These are phyloP conservation scores for Acanthiza pusilla DNA, from an alignment of 2,797 vertebrate genomes.

Conservation along the genomic window DNA sequence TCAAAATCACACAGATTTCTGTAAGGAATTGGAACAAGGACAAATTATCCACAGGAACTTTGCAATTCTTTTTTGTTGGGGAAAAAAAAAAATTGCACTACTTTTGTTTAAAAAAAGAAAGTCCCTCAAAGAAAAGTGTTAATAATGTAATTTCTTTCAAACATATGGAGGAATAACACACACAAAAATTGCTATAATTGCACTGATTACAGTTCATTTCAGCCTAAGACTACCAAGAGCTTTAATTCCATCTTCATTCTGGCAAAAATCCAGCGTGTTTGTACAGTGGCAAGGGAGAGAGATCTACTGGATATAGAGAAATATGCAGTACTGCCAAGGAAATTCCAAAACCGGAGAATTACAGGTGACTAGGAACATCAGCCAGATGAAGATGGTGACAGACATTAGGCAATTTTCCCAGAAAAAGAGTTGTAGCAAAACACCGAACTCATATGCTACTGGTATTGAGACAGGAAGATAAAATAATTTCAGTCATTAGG, in stretches of 20 bases:
- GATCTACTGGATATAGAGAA: not conserved
- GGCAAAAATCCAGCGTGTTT: not conserved
- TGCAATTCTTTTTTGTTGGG: not conserved
- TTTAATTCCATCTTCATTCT: not conserved
- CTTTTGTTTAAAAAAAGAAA: not conserved
- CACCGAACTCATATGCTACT: not conserved
- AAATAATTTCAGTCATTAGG: not conserved
- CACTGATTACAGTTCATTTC: not conserved
- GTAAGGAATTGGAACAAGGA: not conserved
- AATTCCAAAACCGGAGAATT: not conserved
- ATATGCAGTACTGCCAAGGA: not conserved
- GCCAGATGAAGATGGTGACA: not conserved
- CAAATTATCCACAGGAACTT: not conserved
- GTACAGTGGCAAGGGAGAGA: not conserved
- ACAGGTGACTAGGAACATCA: not conserved
- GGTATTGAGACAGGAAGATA: not conserved
- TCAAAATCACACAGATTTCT: not conserved
- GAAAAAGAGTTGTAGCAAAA: not conserved
- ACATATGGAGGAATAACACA: not conserved
- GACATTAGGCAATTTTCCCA: not conserved
- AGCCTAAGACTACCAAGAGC: not conserved
- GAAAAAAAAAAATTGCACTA: not conserved
- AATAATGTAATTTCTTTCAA: not conserved
- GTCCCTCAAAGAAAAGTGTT: not conserved
- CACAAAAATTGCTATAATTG: not conserved